Evolutionary conservation across 35 echinoderm and acorn worm species (phyloP).

Genomic region (Stichopus chloronotus): DNA sequence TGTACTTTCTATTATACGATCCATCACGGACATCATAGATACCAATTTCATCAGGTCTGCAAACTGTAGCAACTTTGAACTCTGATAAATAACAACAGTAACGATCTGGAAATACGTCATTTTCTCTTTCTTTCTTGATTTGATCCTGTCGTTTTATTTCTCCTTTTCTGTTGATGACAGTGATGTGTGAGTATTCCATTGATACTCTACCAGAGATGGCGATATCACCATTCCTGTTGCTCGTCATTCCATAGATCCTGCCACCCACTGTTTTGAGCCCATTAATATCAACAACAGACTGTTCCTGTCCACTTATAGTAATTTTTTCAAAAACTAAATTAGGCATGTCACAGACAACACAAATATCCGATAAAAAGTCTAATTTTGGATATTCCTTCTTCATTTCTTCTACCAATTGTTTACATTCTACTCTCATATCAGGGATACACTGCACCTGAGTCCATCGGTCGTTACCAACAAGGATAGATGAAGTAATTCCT

Average conservation of each 20-base stretch:
- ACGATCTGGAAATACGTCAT: not conserved
- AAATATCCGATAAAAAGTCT: not conserved
- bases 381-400: too few relatives aligned
- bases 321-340: not conserved
- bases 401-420: not conserved
- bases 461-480: not conserved
- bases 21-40: not conserved
- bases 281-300: not conserved
- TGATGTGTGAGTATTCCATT: not conserved
- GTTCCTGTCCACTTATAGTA: not conserved
- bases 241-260: not conserved
- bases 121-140: not conserved
- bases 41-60: not conserved
- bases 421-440: not conserved
- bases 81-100: not conserved
- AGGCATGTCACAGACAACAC: not conserved
- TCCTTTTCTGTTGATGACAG: not conserved
- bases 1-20: not conserved
- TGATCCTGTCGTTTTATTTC: not conserved
- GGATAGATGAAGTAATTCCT: not conserved
- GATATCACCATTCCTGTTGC: not conserved
- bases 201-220: not conserved
- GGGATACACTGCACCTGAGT: not conserved
- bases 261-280: not conserved
- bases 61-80: constrained; percentile 2